Conservation (phyloP, 2,113 vertebrate species). For the Drymodes brunneopygia region DNA sequence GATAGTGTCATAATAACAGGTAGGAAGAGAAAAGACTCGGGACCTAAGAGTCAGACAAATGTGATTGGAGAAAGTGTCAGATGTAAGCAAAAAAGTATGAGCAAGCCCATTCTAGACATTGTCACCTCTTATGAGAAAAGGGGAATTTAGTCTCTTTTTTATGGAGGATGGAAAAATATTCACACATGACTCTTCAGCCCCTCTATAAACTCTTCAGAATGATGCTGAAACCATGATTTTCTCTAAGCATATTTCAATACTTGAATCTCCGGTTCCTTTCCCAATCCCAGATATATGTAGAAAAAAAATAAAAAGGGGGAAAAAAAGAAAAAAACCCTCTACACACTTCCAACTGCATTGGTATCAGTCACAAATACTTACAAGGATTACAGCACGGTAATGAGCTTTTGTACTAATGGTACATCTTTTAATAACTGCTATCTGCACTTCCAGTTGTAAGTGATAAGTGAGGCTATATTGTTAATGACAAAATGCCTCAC, state of each 20-base stretch:
- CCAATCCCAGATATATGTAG: neutral
- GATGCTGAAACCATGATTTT: neutral
- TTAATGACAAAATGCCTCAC: slow-evolving; percentile 49
- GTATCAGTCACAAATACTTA: slow-evolving; percentile 48
- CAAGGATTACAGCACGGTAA: neutral
- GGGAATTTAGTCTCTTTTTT: neutral
- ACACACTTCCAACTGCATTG: neutral
- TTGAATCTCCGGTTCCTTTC: neutral
- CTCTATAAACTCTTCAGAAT: neutral
- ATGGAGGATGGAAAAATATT: neutral
- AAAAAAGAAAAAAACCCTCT: neutral
- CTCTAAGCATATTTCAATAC: neutral
- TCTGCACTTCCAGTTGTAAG: slow-evolving; percentile 49
- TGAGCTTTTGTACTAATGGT: slow-evolving; percentile 53
- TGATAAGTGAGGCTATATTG: slow-evolving; percentile 18
- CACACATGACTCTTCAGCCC: neutral
- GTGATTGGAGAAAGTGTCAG: neutral
- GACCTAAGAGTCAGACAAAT: neutral
- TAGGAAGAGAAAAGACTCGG: neutral
- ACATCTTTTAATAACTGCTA: slow-evolving; percentile 57
- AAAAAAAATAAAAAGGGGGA: fast-evolving
- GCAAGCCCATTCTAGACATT: neutral
- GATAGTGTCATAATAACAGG: neutral
- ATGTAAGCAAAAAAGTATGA: neutral
- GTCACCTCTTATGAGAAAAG: neutral